Conservation (phyloP, 2,113 vertebrate species). For the Poeciliopsis prolifica region DNA sequence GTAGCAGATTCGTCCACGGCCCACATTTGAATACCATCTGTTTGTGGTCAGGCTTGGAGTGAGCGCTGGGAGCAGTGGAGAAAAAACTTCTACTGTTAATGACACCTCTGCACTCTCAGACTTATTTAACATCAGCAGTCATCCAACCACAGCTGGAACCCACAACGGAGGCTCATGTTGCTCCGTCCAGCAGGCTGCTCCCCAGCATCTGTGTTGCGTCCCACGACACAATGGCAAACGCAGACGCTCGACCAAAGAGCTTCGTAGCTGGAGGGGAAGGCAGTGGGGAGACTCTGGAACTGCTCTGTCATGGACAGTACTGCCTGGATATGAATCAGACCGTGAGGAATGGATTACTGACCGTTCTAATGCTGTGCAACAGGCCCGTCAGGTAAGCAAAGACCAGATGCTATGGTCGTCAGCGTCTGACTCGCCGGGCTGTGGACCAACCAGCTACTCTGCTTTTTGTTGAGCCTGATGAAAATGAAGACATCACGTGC, state of each 20-base stretch:
- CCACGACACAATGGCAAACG: slow-evolving; percentile 33
- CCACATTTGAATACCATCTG: slow-evolving; percentile 69
- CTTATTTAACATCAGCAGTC: slow-evolving; percentile 29
- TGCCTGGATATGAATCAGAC: slow-evolving; percentile 38
- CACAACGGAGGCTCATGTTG: background rate
- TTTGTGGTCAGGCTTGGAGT: slow-evolving; percentile 53
- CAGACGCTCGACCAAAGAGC: slow-evolving; percentile 14
- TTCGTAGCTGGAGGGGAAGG: slow-evolving; percentile 4
- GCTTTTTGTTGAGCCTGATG: slow-evolving; percentile 58
- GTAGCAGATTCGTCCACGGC: slow-evolving; percentile 35
- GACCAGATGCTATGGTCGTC: slow-evolving; percentile 39
- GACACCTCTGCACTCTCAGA: slow-evolving; percentile 23
- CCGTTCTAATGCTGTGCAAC: slow-evolving; percentile 50
- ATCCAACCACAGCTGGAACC: slow-evolving; percentile 27
- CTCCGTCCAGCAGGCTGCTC: background rate
- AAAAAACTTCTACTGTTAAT: slow-evolving; percentile 36
- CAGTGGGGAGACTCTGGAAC: slow-evolving; percentile 6
- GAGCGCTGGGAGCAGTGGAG: slow-evolving; percentile 18
- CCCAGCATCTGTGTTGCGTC: background rate
- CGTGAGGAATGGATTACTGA: slow-evolving; percentile 57
- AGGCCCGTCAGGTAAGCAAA: slow-evolving; percentile 56
- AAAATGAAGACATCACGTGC: slow-evolving; percentile 55
- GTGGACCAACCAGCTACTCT: slow-evolving; percentile 65
- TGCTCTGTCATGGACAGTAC: slow-evolving; percentile 25
- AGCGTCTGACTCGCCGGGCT: slow-evolving; percentile 29